Evolutionary conservation across 2,113 vertebrate species (phyloP).

Genomic region (Sterrhoptilus dennistouni): DNA sequence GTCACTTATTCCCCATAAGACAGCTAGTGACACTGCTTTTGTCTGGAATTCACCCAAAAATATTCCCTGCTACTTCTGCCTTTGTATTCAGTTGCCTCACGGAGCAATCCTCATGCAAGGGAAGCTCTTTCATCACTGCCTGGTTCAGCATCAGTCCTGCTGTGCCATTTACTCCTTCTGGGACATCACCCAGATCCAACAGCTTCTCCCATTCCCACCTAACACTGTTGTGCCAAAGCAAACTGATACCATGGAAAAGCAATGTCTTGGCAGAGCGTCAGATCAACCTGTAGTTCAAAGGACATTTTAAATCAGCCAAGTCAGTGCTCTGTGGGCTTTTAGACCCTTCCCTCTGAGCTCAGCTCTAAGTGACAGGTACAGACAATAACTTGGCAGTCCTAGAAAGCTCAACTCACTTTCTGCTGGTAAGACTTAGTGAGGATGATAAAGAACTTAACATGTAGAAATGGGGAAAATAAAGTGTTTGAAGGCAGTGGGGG

Average conservation of each 20-base stretch:
- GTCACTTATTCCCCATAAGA: fast-evolving
- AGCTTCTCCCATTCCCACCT: background rate
- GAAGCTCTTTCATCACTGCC: background rate
- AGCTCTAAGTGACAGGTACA: background rate
- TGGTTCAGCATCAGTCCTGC: background rate
- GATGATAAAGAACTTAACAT: background rate
- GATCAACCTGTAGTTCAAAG: background rate
- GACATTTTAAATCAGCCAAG: background rate
- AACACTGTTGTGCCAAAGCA: background rate
- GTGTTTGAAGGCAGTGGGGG: background rate
- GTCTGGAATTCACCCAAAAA: background rate
- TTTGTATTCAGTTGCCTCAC: background rate
- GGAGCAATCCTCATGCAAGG: background rate
- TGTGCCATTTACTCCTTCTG: background rate
- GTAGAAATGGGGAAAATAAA: background rate
- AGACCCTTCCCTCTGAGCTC: background rate
- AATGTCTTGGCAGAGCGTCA: background rate
- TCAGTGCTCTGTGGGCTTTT: background rate
- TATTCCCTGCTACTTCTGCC: background rate
- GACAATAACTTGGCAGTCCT: background rate
- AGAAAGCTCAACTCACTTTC: background rate
- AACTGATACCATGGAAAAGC: background rate
- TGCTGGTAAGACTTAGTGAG: background rate
- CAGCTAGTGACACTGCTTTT: background rate
- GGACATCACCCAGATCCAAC: background rate